Evolutionary conservation across 2,797 vertebrate genomes (phyloP).

Genomic region (Phalloptychus januarius): DNA sequence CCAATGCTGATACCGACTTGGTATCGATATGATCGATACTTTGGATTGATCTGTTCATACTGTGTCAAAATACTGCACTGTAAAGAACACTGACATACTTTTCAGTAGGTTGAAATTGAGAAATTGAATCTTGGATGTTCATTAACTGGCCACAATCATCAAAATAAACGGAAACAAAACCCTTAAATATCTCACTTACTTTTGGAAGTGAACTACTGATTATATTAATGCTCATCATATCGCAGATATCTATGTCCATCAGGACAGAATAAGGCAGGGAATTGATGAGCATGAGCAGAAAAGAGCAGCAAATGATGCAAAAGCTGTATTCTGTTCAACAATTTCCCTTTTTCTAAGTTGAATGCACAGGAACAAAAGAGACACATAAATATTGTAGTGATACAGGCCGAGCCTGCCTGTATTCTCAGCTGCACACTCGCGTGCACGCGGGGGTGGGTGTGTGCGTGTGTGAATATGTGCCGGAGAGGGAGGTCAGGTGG

Average conservation of each 20-base stretch:
- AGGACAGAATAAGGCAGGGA: not conserved
- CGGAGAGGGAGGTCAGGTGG: conserved; percentile 63
- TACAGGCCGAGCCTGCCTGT: conserved; percentile 54
- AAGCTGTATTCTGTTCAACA: conserved; percentile 65
- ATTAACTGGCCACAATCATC: not conserved
- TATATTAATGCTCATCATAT: not conserved
- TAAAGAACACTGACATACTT: not conserved
- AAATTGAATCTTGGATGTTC: not conserved
- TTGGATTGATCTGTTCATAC: not conserved
- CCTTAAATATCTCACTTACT: not conserved
- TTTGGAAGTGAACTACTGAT: not conserved
- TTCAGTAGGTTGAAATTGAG: not conserved
- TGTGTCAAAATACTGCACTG: not conserved
- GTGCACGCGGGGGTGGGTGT: conserved; percentile 12
- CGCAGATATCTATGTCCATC: not conserved
- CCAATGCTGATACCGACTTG: too few species aligned
- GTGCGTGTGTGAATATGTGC: conserved; percentile 9
- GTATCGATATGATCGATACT: too few species aligned
- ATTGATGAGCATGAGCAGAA: conserved; percentile 25
- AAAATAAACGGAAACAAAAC: not conserved
- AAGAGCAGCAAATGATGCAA: conserved; percentile 64
- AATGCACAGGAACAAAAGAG: conserved; percentile 60
- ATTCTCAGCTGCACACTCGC: conserved; percentile 33
- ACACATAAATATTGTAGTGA: conserved; percentile 69
- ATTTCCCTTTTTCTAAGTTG: conserved; percentile 55